phyloP scores from a whole-genome alignment of 2,888 invertebrate genomes.

The Eretmocerus hayati region DNA sequence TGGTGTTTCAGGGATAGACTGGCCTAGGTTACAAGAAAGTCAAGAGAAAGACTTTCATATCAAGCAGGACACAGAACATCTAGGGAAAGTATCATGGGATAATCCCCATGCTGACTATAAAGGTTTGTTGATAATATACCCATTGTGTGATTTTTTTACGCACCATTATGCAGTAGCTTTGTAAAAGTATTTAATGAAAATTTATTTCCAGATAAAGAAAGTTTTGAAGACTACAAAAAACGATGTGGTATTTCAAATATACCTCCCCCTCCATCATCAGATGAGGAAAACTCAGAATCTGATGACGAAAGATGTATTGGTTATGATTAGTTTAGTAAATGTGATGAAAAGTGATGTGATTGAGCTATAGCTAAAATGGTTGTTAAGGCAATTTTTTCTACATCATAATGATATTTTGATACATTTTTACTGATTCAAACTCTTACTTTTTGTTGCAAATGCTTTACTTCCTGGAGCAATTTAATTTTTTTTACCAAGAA shows the following conservation, averaged over 20 bases:
- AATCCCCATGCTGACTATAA: constrained; percentile 5
- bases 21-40: constrained; percentile 32
- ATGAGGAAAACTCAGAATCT: constrained; percentile 34
- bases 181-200: not conserved
- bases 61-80: constrained; percentile 28
- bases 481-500: too few relatives aligned
- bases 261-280: constrained; percentile 32
- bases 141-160: not conserved
- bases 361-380: too few relatives aligned
- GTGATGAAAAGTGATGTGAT: too few relatives aligned
- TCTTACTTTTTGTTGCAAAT: too few relatives aligned
- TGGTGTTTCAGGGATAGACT: constrained; percentile 27
- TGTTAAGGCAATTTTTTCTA: too few relatives aligned
- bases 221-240: constrained; percentile 30
- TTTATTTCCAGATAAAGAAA: constrained; percentile 26
- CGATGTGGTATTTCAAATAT: constrained; percentile 29
- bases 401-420: too few relatives aligned
- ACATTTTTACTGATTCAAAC: too few relatives aligned
- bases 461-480: too few relatives aligned
- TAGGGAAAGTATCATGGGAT: constrained; percentile 20
- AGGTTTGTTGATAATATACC: constrained; percentile 20
- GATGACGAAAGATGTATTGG: constrained; percentile 33
- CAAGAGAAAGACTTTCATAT: constrained; percentile 29
- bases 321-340: too few relatives aligned
- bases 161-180: not conserved